phyloP scores from a whole-genome alignment of 2,888 invertebrate genomes.

The Hypena proboscidalis region DNA sequence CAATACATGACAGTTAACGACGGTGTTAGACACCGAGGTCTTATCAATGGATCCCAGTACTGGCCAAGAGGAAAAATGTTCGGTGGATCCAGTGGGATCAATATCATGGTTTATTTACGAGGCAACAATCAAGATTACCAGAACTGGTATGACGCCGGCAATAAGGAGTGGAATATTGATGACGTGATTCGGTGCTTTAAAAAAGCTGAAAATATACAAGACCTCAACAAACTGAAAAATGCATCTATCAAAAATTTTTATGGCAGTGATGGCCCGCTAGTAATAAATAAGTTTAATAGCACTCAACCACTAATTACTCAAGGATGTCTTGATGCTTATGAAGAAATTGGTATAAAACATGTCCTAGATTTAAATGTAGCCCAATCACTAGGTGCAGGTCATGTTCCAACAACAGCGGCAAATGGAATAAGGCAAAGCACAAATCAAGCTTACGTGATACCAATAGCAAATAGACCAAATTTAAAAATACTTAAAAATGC shows the following conservation, averaged over 20 bases:
- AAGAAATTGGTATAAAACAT: slow-evolving; percentile 69
- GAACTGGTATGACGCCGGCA: slow-evolving; percentile 76
- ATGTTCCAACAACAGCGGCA: slow-evolving; percentile 70
- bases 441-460: slow-evolving; percentile 83
- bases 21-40: no score
- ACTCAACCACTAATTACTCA: slow-evolving; percentile 41
- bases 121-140: slow-evolving; percentile 69
- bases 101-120: no score
- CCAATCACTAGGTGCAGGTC: slow-evolving; percentile 73
- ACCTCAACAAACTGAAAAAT: background rate
- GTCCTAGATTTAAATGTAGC: slow-evolving; percentile 69
- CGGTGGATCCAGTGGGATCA: no score
- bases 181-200: slow-evolving; percentile 10
- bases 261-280: slow-evolving; percentile 72
- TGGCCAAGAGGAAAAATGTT: no score
- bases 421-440: slow-evolving; percentile 79
- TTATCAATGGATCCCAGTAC: no score
- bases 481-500: slow-evolving; percentile 23
- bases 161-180: slow-evolving; percentile 45
- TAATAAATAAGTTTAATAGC: slow-evolving; percentile 71
- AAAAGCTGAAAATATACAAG: slow-evolving; percentile 14
- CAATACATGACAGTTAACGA: no score
- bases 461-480: slow-evolving; percentile 35
- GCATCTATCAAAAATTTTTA: slow-evolving; percentile 46
- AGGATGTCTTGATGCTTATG: slow-evolving; percentile 62